Base-by-base conservation (phyloP, 1,140 invertebrate genomes). In the Lerema accius region DNA sequence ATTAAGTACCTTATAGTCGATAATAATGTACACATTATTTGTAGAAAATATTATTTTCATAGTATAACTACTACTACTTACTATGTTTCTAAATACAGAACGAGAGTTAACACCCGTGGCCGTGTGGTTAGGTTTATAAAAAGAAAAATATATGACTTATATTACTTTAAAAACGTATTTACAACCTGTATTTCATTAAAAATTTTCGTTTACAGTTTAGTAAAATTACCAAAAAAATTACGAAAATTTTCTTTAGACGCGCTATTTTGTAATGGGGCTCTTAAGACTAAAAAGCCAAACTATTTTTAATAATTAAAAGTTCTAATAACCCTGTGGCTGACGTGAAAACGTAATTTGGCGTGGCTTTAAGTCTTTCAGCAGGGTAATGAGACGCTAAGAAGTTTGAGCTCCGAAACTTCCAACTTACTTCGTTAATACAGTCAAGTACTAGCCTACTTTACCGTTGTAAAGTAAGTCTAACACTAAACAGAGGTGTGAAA, bases 401-500 rank as follows among this genome's bases (percentile, higher is more conserved):
- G 19, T 56, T 56, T 56, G 3, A 26, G 19, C 53, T 56, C 9
- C 19, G n/a, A 56, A 55, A 56, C 16, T 23, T 14, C 26, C 23
- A 56, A 56, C 23, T 43, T 56, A 55, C 50, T 55, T 55, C 51
- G 53, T 43, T 56, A 56, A 56, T 40, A 56, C 53, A 56, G 53
- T 56, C 19, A 40, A 56, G 53, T 56, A 40, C 14, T 16, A 37
- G 53, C 10, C n/a, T 51, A 28, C 32, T 51, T 51, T 40, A 55
- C 46, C 15, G 26, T 39, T 55, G 40, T 42, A 40, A 56, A 56
- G 23, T 14, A 40, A 26, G n/a, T n/a, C n/a, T n/a, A n/a, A n/a
- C n/a, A n/a, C n/a, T n/a, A n/a, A n/a, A n/a, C n/a, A n/a, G n/a
- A n/a, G n/a, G n/a, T n/a, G n/a, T n/a, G n/a, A n/a, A n/a, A n/a